phyloP scores from a whole-genome alignment of 2,113 vertebrate genomes.

The Istiophorus platypterus region DNA sequence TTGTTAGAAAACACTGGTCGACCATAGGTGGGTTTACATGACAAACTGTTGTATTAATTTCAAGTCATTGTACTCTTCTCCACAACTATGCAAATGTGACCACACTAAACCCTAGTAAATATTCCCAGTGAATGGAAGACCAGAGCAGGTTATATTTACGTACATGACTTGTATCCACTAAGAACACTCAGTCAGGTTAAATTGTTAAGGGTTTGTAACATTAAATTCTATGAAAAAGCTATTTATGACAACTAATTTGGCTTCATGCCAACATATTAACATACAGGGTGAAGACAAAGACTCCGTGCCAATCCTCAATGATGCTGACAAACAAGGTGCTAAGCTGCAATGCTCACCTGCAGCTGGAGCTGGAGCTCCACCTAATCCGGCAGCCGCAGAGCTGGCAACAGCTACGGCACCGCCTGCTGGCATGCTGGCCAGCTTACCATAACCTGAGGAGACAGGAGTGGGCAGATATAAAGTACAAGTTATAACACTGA shows the following conservation, averaged over 20 bases:
- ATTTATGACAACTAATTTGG: neutral
- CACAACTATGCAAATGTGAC: neutral
- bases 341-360: conserved; percentile 78
- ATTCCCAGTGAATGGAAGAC: too few species aligned
- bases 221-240: neutral
- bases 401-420: conserved; percentile 89
- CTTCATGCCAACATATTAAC: neutral
- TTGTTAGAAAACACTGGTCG: neutral
- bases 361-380: conserved; percentile 86
- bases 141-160: too few species aligned
- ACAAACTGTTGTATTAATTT: neutral
- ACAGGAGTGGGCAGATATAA: conserved; percentile 47
- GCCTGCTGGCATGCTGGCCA: conserved; percentile 92
- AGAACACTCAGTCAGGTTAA: neutral
- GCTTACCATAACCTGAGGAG: conserved; percentile 89
- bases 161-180: neutral
- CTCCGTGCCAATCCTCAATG: conserved; percentile 14
- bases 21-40: neutral
- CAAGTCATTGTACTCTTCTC: neutral
- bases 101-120: too few species aligned
- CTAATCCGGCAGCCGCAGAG: conserved; percentile 73
- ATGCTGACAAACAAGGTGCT: conserved; percentile 50
- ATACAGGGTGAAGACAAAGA: conserved; percentile 25
- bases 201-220: neutral
- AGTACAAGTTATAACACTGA: conserved; percentile 23